These are phyloP conservation scores for Brienomyrus longianalis DNA, from an alignment of 2,113 vertebrate genomes.

Conservation along the genomic window DNA sequence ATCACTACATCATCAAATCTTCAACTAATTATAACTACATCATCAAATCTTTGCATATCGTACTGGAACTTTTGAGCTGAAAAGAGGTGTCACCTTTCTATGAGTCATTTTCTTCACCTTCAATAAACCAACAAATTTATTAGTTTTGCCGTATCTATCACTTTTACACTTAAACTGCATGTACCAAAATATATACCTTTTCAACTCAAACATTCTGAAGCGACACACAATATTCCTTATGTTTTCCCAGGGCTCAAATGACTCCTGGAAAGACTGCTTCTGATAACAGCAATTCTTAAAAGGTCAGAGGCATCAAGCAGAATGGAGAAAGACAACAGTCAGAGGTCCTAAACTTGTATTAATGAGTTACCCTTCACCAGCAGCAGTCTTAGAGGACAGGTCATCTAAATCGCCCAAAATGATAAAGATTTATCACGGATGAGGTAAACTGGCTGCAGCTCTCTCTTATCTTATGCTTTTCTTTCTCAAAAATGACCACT, in stretches of 20 bases:
- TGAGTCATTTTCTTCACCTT: background rate
- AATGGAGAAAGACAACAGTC: conserved; percentile 57
- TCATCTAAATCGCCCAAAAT: conserved; percentile 63
- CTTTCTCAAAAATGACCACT: conserved; percentile 53
- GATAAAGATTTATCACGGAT: conserved; percentile 69
- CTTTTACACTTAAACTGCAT: background rate
- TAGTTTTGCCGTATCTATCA: background rate
- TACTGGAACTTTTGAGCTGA: background rate
- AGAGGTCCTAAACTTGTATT: conserved; percentile 68
- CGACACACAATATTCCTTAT: conserved; percentile 41
- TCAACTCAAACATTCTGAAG: conserved; percentile 35
- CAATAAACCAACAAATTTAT: background rate
- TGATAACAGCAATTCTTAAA: conserved; percentile 60
- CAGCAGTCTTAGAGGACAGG: conserved; percentile 61
- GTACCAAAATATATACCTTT: conserved; percentile 12
- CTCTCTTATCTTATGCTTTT: conserved; percentile 60
- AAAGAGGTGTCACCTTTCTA: background rate
- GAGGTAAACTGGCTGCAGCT: conserved; percentile 58
- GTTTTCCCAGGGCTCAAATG: conserved; percentile 48
- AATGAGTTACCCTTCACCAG: conserved; percentile 61
- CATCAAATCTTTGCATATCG: background rate
- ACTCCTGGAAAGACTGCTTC: conserved; percentile 41
- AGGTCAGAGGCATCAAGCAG: conserved; percentile 65
- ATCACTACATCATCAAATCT: background rate
- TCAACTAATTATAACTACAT: background rate